Base-by-base conservation (phyloP, 2,888 invertebrate genomes). In the Pristionchus japonicus region DNA sequence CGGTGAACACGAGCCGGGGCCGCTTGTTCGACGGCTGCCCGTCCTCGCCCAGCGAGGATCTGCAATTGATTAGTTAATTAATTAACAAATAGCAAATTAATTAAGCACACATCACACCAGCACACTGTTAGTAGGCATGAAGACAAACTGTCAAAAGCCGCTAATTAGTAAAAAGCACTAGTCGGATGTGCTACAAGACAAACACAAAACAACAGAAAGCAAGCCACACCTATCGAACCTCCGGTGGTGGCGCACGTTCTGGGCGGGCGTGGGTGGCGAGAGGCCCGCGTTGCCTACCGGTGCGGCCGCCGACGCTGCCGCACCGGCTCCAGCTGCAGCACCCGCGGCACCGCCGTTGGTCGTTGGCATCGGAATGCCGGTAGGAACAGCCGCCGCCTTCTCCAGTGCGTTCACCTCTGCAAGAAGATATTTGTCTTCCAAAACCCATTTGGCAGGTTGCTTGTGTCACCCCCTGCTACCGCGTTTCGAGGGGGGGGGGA, bases 1-100 rank as follows among this genome's bases (percentile, higher is more conserved):
- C 99, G 95, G 99, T 99, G 96, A 99, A 99, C 96, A 99, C 99
- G 96, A 99, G 97, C 95, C 99, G 97, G 93, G 99, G 99, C 96
- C 99, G 99, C 96, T 99, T 99, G 31, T 89, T 90, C 9, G 70
- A 34, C 6, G 91, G 91, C 57, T 82, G 87, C 0, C 87, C 90
- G 40, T 89, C 89, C 61, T 88, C 90, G 67, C 89, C 89, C 27
- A 90, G 90, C 13, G 90, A 89, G 0, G 70, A 70, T 43, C 86
- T 86, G 70, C 47, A 83, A 47, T 80, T 23, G 13, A 37, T 31
- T 64, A 64, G 49, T 64, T 27, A 64, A 40, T 17, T 64, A 37
- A 57, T 43, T 47, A 77, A 27, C 1, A 11, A 77, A 43, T 20
- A 70, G 1, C 9, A 23, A 1, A 67, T 15, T 0, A 67, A n/a